Conservation (phyloP, 2,888 invertebrate species). For the Hypolimnas misippus region DNA sequence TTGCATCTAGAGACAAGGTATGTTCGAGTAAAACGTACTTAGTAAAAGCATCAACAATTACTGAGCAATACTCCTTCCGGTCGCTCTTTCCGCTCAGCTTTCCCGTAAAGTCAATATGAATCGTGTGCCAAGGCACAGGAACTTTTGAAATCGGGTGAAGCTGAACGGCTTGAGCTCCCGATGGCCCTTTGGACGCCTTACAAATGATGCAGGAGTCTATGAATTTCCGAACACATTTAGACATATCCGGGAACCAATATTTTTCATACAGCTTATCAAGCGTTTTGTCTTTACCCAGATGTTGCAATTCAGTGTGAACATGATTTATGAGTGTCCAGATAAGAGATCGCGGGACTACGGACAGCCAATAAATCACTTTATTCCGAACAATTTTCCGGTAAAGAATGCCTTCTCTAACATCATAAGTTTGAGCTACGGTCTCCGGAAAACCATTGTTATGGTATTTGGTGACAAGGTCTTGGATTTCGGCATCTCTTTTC, state of each 20-base stretch:
- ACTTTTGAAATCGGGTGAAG: slow-evolving; percentile 45
- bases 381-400: slow-evolving; percentile 37
- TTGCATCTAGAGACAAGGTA: neutral
- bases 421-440: slow-evolving; percentile 44
- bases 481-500: slow-evolving; percentile 28
- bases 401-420: slow-evolving; percentile 45
- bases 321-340: slow-evolving; percentile 48
- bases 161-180: slow-evolving; percentile 39
- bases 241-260: slow-evolving; percentile 45
- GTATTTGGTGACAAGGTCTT: slow-evolving; percentile 40
- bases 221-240: slow-evolving; percentile 41
- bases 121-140: slow-evolving; percentile 46
- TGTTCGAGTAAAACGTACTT: slow-evolving; percentile 14
- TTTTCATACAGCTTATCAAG: slow-evolving; percentile 47
- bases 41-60: slow-evolving; percentile 18
- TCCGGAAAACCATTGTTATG: slow-evolving; percentile 26
- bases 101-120: slow-evolving; percentile 47
- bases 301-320: slow-evolving; percentile 44
- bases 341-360: slow-evolving; percentile 43
- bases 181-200: slow-evolving; percentile 43
- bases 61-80: slow-evolving; percentile 43
- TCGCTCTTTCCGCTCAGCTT: slow-evolving; percentile 31
- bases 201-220: slow-evolving; percentile 40
- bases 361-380: slow-evolving; percentile 42
- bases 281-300: slow-evolving; percentile 47